Evolutionary conservation across 2,113 vertebrate species (phyloP).

Genomic region (Crocuta crocuta): DNA sequence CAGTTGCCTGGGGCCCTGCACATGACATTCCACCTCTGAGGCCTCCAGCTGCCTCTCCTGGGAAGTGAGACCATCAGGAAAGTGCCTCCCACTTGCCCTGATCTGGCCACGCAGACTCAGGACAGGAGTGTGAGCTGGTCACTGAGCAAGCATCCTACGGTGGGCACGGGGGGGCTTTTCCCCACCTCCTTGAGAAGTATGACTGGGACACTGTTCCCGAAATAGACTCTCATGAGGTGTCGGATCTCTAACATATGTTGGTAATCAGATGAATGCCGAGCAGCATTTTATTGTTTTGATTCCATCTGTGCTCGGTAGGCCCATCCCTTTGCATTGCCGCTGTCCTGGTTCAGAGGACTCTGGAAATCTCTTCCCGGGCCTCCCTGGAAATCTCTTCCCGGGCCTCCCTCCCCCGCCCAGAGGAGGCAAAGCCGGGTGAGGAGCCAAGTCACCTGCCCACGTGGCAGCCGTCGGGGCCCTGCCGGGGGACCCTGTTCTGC

Average conservation of each 20-base stretch:
- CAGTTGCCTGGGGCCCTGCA: background rate
- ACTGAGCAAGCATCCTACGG: fast-evolving
- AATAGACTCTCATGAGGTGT: background rate
- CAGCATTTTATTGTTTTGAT: background rate
- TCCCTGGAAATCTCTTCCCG: background rate
- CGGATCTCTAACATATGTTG: background rate
- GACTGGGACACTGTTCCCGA: background rate
- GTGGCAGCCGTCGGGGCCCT: too few species aligned
- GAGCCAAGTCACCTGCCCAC: background rate
- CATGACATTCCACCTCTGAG: too few species aligned
- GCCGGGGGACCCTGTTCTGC: background rate
- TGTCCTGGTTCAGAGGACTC: background rate
- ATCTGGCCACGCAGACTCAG: background rate
- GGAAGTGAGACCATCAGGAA: background rate
- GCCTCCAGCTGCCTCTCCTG: fast-evolving
- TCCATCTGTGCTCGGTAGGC: fast-evolving
- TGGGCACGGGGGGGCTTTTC: background rate
- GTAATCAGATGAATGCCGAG: background rate
- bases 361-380: background rate
- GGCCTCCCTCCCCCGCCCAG: fast-evolving
- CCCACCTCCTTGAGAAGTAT: background rate
- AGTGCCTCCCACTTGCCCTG: background rate
- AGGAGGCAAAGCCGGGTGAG: background rate
- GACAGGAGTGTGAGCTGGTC: fast-evolving
- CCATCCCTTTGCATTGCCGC: background rate